Evolutionary conservation across 2,888 invertebrate species (phyloP), one percentile per base, ranked within the genome.

Genomic region (Halictus quadricinctus): DNA sequence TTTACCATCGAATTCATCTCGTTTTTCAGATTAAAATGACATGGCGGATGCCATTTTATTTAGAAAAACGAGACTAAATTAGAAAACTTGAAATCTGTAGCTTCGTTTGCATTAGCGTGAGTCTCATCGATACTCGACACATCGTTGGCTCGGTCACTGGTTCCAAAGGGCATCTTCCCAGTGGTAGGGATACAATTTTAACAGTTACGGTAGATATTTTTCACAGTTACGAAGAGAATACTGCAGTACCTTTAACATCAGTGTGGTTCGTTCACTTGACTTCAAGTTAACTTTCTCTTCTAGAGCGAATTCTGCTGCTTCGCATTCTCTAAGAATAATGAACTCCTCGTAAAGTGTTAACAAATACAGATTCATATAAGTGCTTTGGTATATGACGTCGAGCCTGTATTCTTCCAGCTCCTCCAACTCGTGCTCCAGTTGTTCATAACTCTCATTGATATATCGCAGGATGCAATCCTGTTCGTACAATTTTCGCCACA

Each of bases 301-400:
- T 18, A 97, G 94, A 72, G 95, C 93, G 87, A 96, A 96, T 94
- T 98, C 98, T 60, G 96, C 96, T 5, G 96, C 95, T 92, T 98
- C 97, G 90, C 96, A 97, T 69, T 97, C 96, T 90, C 96, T 97
- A 18, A 98, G 93, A 29, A 98, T 96, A 73, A 96, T 95, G 92
- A 98, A 95, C 93, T 98, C 98, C 93, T 97, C 96, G 90, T 97
- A 96, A 36, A 97, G 92, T 41, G 96, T 96, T 41, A 97, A 95
- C 72, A 97, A 94, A 91, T 96, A 96, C 48, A 97, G 91, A 86
- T 97, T 96, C 80, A 97, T 95, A 76, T 97, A 96, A 83, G 95
- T 95, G 0, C 95, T 94, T 36, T 95, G 95, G 64, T 96, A 95
- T 92, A 96, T 95, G 1, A 96, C 95, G 8, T 96, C 94, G 21